These are phyloP conservation scores for Tamias sibiricus DNA, from an alignment of 2,113 vertebrate genomes.

Conservation along the genomic window DNA sequence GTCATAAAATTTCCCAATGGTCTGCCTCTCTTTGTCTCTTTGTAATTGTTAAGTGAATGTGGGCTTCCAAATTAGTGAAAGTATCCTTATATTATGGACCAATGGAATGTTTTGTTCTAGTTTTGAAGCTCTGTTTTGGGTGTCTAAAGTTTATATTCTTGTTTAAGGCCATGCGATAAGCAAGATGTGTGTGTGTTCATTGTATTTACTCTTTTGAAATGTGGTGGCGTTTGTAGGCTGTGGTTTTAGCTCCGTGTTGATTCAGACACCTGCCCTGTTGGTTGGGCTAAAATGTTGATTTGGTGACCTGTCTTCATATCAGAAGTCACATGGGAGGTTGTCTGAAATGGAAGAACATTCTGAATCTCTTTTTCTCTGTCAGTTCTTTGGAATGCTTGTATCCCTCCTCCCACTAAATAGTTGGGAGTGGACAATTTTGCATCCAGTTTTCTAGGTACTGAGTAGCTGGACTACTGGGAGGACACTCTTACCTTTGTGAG, in stretches of 20 bases:
- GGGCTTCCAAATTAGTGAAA: slow-evolving; percentile 70
- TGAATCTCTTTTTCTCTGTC: slow-evolving; percentile 29
- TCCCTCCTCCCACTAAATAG: slow-evolving; percentile 10
- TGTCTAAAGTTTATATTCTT: slow-evolving; percentile 71
- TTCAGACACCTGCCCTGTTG: background rate
- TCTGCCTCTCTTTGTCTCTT: slow-evolving; percentile 56
- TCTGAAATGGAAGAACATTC: slow-evolving; percentile 34
- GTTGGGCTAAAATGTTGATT: background rate
- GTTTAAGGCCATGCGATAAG: slow-evolving; percentile 68
- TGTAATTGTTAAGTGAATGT: slow-evolving; percentile 64
- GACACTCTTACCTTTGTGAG: background rate
- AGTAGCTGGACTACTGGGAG: background rate
- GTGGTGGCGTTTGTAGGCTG: slow-evolving; percentile 65
- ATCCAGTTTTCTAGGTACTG: background rate
- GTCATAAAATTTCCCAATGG: slow-evolving; percentile 23
- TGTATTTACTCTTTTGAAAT: slow-evolving; percentile 57
- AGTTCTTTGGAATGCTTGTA: background rate
- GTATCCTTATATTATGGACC: slow-evolving; percentile 70
- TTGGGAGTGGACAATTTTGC: slow-evolving; percentile 18
- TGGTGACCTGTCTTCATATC: background rate
- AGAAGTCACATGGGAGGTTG: background rate
- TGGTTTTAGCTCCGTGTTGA: slow-evolving; percentile 21
- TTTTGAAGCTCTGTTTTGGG: slow-evolving; percentile 77
- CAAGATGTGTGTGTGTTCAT: slow-evolving; percentile 26
- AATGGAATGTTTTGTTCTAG: slow-evolving; percentile 52